phyloP scores from a whole-genome alignment of 23 tunicate genomes.

The Styela clava region DNA sequence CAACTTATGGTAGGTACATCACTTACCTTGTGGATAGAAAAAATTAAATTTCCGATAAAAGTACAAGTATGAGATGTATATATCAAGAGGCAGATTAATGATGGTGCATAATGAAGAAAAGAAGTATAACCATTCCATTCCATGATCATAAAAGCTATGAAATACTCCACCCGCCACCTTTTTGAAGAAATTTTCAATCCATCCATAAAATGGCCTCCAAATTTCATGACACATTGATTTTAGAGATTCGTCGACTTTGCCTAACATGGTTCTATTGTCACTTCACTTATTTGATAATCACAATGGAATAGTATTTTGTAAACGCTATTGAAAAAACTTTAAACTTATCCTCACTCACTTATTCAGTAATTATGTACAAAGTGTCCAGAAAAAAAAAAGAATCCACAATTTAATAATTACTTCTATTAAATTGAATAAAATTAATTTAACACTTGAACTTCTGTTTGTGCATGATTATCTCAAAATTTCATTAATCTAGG shows the following conservation, averaged over 20 bases:
- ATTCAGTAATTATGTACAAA: too few species aligned
- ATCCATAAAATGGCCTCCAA: conserved; percentile 37
- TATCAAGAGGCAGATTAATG: conserved; percentile 23
- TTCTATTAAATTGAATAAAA: too few species aligned
- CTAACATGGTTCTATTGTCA: too few species aligned
- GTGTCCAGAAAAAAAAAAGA: too few species aligned
- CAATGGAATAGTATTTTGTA: too few species aligned
- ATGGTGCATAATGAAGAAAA: conserved; percentile 5
- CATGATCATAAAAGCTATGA: conserved; percentile 21
- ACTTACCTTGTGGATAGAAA: conserved; percentile 31
- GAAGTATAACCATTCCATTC: conserved; percentile 10
- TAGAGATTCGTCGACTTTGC: neutral
- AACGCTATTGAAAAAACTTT: too few species aligned
- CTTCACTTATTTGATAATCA: neutral
- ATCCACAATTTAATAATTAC: too few species aligned
- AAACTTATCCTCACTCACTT: too few species aligned
- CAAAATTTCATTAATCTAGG: too few species aligned
- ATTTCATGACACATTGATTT: conserved; percentile 13
- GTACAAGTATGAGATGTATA: conserved; percentile 24
- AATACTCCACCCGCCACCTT: conserved; percentile 22
- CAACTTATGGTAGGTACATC: too few species aligned
- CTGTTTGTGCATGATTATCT: too few species aligned
- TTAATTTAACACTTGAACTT: too few species aligned
- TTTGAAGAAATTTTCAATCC: conserved; percentile 25
- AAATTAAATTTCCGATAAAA: conserved; percentile 16